Conservation (phyloP, 2,797 vertebrate species). For the Enteromius fasciolatus region DNA sequence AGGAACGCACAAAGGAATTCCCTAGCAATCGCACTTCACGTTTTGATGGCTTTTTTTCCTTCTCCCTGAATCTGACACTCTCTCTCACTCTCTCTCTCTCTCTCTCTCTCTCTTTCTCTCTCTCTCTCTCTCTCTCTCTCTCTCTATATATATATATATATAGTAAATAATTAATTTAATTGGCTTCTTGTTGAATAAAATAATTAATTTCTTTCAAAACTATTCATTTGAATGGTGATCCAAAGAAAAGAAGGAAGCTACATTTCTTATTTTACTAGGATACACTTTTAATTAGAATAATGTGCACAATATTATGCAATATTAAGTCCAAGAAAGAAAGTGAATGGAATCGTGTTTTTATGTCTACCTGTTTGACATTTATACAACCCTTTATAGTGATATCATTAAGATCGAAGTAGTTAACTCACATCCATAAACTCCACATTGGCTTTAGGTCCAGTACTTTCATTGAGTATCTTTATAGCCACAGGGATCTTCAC, state of each 20-base stretch:
- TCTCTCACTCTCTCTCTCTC: too few relatives aligned
- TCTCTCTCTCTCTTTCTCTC: too few relatives aligned
- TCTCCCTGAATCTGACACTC: background rate
- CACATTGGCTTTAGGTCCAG: slow-evolving; percentile 94
- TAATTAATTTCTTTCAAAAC: background rate
- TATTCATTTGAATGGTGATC: background rate
- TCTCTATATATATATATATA: too few relatives aligned
- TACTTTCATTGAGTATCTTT: slow-evolving; percentile 95
- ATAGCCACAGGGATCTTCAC: slow-evolving; percentile 98
- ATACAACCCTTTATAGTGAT: background rate
- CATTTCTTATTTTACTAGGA: background rate
- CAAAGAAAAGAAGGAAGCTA: background rate
- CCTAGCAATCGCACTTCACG: background rate
- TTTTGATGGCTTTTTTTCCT: slow-evolving; percentile 29
- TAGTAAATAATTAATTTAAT: background rate
- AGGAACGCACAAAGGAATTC: background rate
- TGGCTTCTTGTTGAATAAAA: background rate
- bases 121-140: too few relatives aligned
- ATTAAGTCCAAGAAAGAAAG: background rate
- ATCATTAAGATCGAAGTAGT: background rate
- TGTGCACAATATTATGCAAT: background rate
- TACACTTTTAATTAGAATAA: background rate
- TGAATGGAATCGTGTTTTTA: background rate
- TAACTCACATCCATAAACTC: slow-evolving; percentile 98
- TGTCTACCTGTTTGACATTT: background rate